Base-by-base conservation (phyloP, 1,140 invertebrate genomes). In the Apocrypta bakeri region DNA sequence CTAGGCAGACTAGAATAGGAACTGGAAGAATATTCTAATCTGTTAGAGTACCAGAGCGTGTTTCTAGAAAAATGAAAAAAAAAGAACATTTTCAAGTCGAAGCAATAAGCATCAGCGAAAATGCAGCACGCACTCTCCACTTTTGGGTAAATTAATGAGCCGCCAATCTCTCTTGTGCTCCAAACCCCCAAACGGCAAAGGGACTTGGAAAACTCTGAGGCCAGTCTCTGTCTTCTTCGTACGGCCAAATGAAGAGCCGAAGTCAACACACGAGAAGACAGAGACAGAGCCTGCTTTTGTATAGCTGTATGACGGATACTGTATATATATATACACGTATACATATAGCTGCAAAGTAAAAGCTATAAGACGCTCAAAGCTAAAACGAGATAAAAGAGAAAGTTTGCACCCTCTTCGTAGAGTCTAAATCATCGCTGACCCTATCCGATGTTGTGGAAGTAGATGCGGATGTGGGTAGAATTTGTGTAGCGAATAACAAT, bases 61-160 rank as follows among this genome's bases (percentile, higher is more conserved):
- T n/a, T n/a, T n/a, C n/a, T n/a, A n/a, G n/a, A n/a, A n/a, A n/a
- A n/a, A n/a, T n/a, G n/a, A n/a, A n/a, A n/a, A n/a, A n/a, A n/a
- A n/a, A n/a, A n/a, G n/a, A n/a, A n/a, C n/a, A n/a, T n/a, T n/a
- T n/a, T n/a, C n/a, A n/a, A n/a, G n/a, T n/a, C n/a, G n/a, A n/a
- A n/a, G n/a, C n/a, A n/a, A n/a, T n/a, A n/a, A n/a, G n/a, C n/a
- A n/a, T n/a, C n/a, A n/a, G n/a, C n/a, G n/a, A n/a, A n/a, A n/a
- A n/a, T n/a, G n/a, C n/a, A n/a, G n/a, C n/a, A 56, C 1, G 8
- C 17, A 56, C 7, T 56, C 48, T 17, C 7, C 48, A 6, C 48
- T 56, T 56, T n/a, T 56, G 21, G n/a, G 33, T 2, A 66, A 77
- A 66, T 66, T 77, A 77, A 77, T 77, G 24, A 77, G 27, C 63